Conservation (phyloP, 1,140 invertebrate genomes). For the Drosophila orosa region DNA sequence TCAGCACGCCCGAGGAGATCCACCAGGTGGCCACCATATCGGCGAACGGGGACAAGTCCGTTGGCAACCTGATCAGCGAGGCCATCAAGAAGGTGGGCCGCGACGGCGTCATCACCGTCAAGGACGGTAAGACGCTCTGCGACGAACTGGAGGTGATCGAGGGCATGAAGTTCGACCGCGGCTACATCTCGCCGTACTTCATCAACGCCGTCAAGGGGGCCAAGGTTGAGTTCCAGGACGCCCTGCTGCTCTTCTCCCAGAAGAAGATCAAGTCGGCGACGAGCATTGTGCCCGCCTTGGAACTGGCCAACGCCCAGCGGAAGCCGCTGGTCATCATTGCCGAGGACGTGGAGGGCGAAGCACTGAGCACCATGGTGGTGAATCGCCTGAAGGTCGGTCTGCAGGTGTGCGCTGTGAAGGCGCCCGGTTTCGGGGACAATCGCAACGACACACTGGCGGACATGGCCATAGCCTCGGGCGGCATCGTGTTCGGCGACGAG, state of each 20-base stretch:
- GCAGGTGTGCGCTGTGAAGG: constrained; percentile 98
- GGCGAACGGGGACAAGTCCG: constrained; percentile 96
- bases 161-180: constrained; percentile 99
- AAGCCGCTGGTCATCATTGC: constrained; percentile 98
- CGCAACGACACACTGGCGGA: constrained; percentile 98
- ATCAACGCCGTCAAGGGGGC: constrained; percentile 98
- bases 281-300: constrained; percentile 98
- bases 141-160: constrained; percentile 99
- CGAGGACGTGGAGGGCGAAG: constrained; percentile 99
- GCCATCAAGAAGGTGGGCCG: constrained; percentile 99
- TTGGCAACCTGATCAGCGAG: constrained; percentile 97
- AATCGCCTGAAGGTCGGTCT: constrained; percentile 98
- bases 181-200: constrained; percentile 99
- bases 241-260: constrained; percentile 96
- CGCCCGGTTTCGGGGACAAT: constrained; percentile 99
- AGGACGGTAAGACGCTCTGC: constrained; percentile 98
- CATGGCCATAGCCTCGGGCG: constrained; percentile 99
- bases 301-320: constrained; percentile 96
- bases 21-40: constrained; percentile 99
- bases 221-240: constrained; percentile 99
- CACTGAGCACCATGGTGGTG: constrained; percentile 97
- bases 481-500: constrained; percentile 99
- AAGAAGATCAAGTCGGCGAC: constrained; percentile 99
- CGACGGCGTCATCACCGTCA: constrained; percentile 99
- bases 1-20: constrained; percentile 99